These are phyloP conservation scores for Pempheris klunzingeri DNA, from an alignment of 2,797 vertebrate species.

Conservation along the genomic window DNA sequence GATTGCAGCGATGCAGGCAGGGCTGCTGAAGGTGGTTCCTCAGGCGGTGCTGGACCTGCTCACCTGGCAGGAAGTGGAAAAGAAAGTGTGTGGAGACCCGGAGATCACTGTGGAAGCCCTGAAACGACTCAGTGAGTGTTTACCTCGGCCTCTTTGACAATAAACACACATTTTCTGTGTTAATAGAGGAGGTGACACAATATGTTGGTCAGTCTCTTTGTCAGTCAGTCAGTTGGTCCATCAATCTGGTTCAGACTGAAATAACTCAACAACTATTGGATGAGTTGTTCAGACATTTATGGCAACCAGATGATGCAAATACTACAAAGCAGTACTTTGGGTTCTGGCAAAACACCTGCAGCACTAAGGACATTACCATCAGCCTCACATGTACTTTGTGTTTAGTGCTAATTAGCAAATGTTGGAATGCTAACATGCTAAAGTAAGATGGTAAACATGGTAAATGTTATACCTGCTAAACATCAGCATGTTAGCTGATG, in stretches of 20 bases:
- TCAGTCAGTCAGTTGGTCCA: background rate
- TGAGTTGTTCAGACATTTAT: background rate
- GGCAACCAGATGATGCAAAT: no score
- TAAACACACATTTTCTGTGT: background rate
- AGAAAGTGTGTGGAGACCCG: conserved; percentile 97
- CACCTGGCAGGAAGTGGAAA: conserved; percentile 98
- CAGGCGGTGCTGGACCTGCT: conserved; percentile 97
- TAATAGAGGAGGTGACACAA: background rate
- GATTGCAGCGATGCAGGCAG: conserved; percentile 94
- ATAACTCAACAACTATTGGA: background rate
- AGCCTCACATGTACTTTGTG: no score
- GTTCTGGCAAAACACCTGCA: no score
- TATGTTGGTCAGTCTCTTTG: no score
- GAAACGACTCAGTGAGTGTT: conserved; percentile 96
- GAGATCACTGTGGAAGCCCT: conserved; percentile 97
- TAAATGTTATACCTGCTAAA: no score
- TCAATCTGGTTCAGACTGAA: background rate
- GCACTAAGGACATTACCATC: no score
- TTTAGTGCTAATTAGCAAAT: no score
- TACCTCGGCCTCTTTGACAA: background rate
- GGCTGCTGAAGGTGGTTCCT: conserved; percentile 96
- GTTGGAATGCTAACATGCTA: no score
- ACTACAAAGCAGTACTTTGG: no score
- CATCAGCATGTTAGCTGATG: no score
- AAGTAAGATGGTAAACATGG: no score